A percentile compares a stretch with the other conserved stretches of the same genome.
Conservation (phyloP, 2,797 vertebrate species). For the Falco naumanni region DNA sequence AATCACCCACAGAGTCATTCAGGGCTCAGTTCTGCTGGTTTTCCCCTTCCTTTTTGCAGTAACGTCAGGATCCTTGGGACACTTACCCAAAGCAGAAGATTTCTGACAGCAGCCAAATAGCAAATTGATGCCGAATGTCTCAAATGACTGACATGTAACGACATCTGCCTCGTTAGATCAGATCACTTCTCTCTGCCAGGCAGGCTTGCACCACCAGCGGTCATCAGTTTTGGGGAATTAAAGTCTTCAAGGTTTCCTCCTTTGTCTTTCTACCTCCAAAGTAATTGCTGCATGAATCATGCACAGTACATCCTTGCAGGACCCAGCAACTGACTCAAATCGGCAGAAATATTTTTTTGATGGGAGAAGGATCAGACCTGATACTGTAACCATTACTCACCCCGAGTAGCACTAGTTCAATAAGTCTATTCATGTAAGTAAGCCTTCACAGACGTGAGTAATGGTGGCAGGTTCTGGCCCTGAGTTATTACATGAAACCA, state of each 20-base stretch:
- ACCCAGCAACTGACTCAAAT: neutral
- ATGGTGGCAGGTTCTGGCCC: slow-evolving; percentile 23
- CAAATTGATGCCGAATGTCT: neutral
- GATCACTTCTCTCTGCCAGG: neutral
- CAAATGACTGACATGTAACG: neutral
- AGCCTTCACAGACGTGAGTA: neutral
- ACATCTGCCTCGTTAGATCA: neutral
- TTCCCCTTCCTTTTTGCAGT: neutral
- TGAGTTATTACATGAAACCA: neutral
- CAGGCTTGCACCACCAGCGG: neutral
- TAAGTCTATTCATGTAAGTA: neutral
- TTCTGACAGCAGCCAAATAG: neutral
- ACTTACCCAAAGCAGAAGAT: neutral
- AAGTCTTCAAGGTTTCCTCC: neutral
- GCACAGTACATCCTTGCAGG: neutral
- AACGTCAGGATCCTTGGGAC: rapidly evolving
- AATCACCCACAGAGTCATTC: neutral
- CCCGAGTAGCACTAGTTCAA: neutral
- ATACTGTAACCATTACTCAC: neutral
- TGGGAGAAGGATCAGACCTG: neutral
- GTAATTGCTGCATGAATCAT: neutral
- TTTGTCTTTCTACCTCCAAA: neutral
- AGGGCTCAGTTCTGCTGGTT: neutral
- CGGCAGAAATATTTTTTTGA: neutral
- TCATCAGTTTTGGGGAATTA: neutral